These are phyloP conservation scores for Flabesymbios commensalis DNA, from an alignment of 2,888 invertebrate species.

Conservation along the genomic window DNA sequence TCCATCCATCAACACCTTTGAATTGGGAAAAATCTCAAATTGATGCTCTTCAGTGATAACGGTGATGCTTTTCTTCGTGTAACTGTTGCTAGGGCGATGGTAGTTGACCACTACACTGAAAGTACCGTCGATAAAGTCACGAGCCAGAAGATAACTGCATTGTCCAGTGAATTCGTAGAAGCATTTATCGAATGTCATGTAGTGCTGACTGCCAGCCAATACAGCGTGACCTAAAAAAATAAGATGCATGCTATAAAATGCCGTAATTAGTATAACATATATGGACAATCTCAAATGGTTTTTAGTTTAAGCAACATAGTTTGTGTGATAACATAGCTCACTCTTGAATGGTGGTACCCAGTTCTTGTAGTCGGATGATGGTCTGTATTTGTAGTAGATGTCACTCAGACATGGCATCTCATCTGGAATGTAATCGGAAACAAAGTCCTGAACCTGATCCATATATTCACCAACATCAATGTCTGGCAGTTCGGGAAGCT, in stretches of 20 bases:
- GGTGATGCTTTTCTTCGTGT: conserved; percentile 45
- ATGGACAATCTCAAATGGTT: too few relatives aligned
- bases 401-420: conserved; percentile 70
- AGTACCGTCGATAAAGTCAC: conserved; percentile 80
- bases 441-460: conserved; percentile 1
- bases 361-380: conserved; percentile 74
- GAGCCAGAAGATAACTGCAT: conserved; percentile 81
- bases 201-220: conserved; percentile 79
- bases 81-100: conserved; percentile 43
- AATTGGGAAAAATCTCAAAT: conserved; percentile 45
- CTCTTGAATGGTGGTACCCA: conserved; percentile 70
- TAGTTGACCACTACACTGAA: conserved; percentile 81
- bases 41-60: conserved; percentile 44
- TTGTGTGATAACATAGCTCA: too few relatives aligned
- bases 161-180: conserved; percentile 75
- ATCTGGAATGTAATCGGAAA: conserved; percentile 7
- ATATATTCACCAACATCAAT: conserved; percentile 20
- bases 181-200: conserved; percentile 83
- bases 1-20: conserved; percentile 37
- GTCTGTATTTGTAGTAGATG: conserved; percentile 76
- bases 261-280: too few relatives aligned
- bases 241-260: conserved; percentile 40
- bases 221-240: conserved; percentile 75
- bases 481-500: conserved; percentile 38
- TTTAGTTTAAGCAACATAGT: too few relatives aligned